These are phyloP conservation scores for Arremon brunneinucha DNA, from an alignment of 2,797 vertebrate species.

Conservation along the genomic window DNA sequence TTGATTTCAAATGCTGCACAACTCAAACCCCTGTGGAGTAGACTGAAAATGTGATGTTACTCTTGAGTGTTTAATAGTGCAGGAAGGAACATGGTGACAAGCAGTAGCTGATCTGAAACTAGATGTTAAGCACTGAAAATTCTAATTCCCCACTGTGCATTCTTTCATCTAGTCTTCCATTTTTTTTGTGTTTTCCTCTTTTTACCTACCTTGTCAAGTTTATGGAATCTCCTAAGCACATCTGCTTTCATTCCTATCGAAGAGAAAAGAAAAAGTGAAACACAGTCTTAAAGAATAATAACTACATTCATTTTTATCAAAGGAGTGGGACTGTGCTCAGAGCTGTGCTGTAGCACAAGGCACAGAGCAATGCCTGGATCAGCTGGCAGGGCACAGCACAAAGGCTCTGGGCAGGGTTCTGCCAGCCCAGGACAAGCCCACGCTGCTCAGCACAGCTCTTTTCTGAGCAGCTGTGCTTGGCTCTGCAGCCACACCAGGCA, in stretches of 20 bases:
- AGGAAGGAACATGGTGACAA: not conserved
- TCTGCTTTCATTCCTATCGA: not conserved
- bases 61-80: not conserved
- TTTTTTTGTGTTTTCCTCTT: slow-evolving; percentile 10
- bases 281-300: not conserved
- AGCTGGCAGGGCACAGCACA: not conserved
- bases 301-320: not conserved
- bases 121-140: not conserved
- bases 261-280: not conserved
- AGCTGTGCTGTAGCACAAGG: accelerated
- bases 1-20: not conserved
- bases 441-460: accelerated
- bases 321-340: not conserved
- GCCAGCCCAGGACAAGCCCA: accelerated
- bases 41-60: not conserved
- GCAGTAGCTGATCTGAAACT: not conserved
- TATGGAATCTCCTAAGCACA: not conserved
- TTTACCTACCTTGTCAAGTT: not conserved
- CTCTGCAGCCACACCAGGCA: not conserved
- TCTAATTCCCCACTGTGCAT: not conserved
- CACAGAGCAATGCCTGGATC: not conserved
- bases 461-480: accelerated
- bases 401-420: not conserved
- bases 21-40: not conserved
- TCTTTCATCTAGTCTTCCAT: not conserved